Percentiles rank a stretch among this genome's conserved stretches.
Conservation (phyloP, 2,888 invertebrate genomes). For the Pegoplata infirma region DNA sequence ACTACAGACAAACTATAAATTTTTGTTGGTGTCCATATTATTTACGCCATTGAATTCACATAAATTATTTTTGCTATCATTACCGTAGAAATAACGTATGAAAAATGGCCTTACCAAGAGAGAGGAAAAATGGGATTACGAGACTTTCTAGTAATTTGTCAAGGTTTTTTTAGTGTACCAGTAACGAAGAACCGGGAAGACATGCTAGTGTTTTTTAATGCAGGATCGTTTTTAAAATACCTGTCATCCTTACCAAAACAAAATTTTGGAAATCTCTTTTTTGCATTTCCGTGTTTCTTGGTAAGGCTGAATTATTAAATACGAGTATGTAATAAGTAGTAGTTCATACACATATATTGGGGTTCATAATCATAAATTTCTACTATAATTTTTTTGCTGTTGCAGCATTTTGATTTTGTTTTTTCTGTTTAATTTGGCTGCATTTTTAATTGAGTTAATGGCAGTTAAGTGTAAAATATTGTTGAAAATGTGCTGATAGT, state of each 20-base stretch:
- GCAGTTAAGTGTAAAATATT: constrained; percentile 20
- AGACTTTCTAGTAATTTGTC: too few species aligned
- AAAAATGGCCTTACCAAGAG: too few species aligned
- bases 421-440: not conserved
- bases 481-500: not conserved
- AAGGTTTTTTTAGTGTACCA: too few species aligned
- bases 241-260: too few species aligned
- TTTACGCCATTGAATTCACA: not conserved
- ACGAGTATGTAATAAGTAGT: too few species aligned
- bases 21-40: not conserved
- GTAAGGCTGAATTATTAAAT: not conserved
- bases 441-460: constrained; percentile 22
- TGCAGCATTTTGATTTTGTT: not conserved
- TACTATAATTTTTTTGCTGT: not conserved
- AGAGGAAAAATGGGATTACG: too few species aligned
- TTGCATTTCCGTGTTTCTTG: not conserved
- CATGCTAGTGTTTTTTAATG: too few species aligned
- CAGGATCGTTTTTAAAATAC: too few species aligned
- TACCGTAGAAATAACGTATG: too few species aligned
- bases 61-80: not conserved
- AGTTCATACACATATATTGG: too few species aligned
- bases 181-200: too few species aligned
- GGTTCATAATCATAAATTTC: constrained; percentile 25
- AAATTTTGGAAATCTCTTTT: too few species aligned
- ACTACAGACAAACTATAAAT: constrained; percentile 6